Evolutionary conservation across 2,113 vertebrate genomes (phyloP), one percentile per base, ranked within the genome.

Genomic region (Pseudopodoces humilis): DNA sequence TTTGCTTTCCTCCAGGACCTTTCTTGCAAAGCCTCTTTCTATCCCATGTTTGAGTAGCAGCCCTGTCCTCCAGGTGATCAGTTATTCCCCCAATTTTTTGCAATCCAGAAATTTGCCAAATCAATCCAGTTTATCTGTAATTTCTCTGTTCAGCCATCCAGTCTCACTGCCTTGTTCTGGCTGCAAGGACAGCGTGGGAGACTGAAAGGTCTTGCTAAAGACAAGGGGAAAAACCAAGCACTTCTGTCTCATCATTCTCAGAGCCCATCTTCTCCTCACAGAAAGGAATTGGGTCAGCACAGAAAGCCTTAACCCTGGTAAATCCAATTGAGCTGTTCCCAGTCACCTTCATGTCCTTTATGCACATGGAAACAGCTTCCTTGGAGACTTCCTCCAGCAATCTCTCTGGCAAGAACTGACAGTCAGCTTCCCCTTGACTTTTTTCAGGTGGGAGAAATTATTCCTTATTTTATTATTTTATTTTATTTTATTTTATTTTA

Each of bases 91-190:
- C 10, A 50, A 0, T 21, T 65, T 35, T 3, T 53, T 75, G 20
- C 30, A 31, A 83, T 35, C 10, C 27, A 33, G 16, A 44, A 37
- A 53, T 7, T 58, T 62, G 5, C 10, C 63, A 63, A 81, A 18
- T 46, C 5, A 7, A 69, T 17, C 1, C 22, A 30, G 25, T 78
- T 80, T 49, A 28, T 65, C 59, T 41, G 9, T 9, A 91, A 19
- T 6, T 71, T 67, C 53, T 41, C n/a, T 78, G 15, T 72, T n/a
- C 43, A 79, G 1, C 20, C 17, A 4, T 67, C 56, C 23, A 65
- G 13, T 7, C 3, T 53, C 25, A 35, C 0, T 0, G 5, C 8
- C 6, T 55, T 15, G 13, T 6, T 25, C 25, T 64, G 65, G 10
- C 52, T 59, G 65, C 39, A 68, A 79, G 41, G 28, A 31, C 20